Evolutionary conservation across 2,888 invertebrate genomes (phyloP).

Genomic region (Cantharis rustica): DNA sequence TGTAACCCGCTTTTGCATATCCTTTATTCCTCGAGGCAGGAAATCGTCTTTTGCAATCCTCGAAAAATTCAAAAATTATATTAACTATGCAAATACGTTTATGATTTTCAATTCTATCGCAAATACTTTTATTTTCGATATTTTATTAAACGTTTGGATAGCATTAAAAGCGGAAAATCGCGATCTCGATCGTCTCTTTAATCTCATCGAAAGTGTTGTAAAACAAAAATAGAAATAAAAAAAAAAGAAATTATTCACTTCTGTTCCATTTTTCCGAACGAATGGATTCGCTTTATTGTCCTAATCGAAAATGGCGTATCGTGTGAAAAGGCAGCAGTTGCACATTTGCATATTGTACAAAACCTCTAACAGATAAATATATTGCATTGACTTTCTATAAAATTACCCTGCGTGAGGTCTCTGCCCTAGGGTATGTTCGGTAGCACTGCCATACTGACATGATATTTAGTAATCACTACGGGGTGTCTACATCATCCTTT

Average conservation of each 20-base stretch:
- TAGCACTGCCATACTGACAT: slow-evolving; percentile 25
- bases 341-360: slow-evolving; percentile 25
- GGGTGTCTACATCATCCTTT: slow-evolving; percentile 27
- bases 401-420: slow-evolving; percentile 26
- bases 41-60: not conserved
- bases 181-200: not conserved
- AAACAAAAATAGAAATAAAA: not conserved
- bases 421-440: slow-evolving; percentile 25
- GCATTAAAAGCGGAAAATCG: not conserved
- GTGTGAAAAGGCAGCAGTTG: slow-evolving; percentile 23
- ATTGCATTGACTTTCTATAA: slow-evolving; percentile 21
- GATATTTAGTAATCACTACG: slow-evolving; percentile 31
- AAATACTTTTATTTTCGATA: not conserved
- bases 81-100: not conserved
- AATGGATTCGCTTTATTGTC: not conserved
- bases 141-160: not conserved
- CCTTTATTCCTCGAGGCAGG: not conserved
- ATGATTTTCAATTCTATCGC: not conserved
- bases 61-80: not conserved
- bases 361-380: slow-evolving; percentile 18
- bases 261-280: not conserved
- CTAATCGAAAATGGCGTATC: not conserved
- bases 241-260: not conserved
- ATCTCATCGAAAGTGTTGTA: not conserved
- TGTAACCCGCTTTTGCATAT: not conserved